Conservation (phyloP, 2,113 vertebrate genomes). For the Phalacrocorax carbo region DNA sequence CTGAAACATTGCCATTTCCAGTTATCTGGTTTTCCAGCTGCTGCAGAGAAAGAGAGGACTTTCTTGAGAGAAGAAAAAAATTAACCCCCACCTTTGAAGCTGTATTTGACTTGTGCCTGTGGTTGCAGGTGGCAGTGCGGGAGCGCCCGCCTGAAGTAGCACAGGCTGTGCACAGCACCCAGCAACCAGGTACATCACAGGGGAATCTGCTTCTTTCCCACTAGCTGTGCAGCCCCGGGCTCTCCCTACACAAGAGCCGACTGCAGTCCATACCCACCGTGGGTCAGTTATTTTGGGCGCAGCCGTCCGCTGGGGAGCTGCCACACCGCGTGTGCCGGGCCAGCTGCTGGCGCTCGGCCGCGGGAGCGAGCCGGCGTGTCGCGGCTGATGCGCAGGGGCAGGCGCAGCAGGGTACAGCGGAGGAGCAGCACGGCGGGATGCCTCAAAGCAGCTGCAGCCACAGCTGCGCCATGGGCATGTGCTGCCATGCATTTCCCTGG, state of each 20-base stretch:
- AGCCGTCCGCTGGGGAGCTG: background rate
- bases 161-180: too few species aligned
- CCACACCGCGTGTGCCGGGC: background rate
- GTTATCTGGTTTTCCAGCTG: background rate
- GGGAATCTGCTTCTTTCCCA: background rate
- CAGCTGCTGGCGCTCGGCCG: background rate
- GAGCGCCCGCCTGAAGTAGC: background rate
- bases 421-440: background rate
- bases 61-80: background rate
- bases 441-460: background rate
- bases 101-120: background rate
- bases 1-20: background rate
- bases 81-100: accelerated
- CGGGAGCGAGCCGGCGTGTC: background rate
- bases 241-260: background rate
- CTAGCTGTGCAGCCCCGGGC: background rate
- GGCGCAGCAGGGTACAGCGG: background rate
- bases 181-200: background rate
- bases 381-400: background rate
- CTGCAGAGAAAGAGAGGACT: background rate
- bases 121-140: background rate
- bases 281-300: background rate
- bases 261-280: background rate
- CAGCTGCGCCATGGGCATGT: background rate
- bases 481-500: background rate